phyloP scores from a whole-genome alignment of 1,140 invertebrate species.

The Pseudomyrmex gracilis region DNA sequence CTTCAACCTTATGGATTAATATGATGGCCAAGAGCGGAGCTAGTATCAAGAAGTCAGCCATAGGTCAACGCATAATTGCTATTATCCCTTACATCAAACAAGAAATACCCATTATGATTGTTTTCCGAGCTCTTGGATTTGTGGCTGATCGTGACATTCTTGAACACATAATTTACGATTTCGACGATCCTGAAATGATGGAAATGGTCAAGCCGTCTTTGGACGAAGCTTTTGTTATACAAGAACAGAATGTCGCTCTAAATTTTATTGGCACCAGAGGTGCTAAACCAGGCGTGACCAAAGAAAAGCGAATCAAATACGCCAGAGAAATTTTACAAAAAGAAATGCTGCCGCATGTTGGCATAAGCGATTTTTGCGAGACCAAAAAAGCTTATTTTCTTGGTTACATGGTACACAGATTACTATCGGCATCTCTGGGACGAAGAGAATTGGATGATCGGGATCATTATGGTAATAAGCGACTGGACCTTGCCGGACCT shows the following conservation, averaged over 20 bases:
- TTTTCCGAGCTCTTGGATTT: conserved; percentile 98
- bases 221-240: conserved; percentile 99
- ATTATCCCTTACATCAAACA: conserved; percentile 99
- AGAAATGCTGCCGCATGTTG: conserved; percentile 99
- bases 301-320: conserved; percentile 99
- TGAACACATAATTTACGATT: conserved; percentile 99
- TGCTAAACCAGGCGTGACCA: conserved; percentile 98
- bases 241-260: conserved; percentile 99
- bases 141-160: conserved; percentile 99
- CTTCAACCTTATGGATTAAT: conserved; percentile 99
- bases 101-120: conserved; percentile 99
- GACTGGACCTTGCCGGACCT: conserved; percentile 98
- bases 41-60: conserved; percentile 98
- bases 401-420: conserved; percentile 99
- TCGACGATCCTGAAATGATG: conserved; percentile 99
- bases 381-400: conserved; percentile 99
- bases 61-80: conserved; percentile 98
- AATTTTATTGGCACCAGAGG: conserved; percentile 99
- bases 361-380: conserved; percentile 99
- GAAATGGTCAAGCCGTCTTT: conserved; percentile 99
- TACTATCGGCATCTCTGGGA: conserved; percentile 97
- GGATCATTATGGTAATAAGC: conserved; percentile 99
- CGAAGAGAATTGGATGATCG: conserved; percentile 98
- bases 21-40: conserved; percentile 98
- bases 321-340: conserved; percentile 99